Base-by-base conservation (phyloP, 2,797 vertebrate species). In the Sebastes hubbsi region DNA sequence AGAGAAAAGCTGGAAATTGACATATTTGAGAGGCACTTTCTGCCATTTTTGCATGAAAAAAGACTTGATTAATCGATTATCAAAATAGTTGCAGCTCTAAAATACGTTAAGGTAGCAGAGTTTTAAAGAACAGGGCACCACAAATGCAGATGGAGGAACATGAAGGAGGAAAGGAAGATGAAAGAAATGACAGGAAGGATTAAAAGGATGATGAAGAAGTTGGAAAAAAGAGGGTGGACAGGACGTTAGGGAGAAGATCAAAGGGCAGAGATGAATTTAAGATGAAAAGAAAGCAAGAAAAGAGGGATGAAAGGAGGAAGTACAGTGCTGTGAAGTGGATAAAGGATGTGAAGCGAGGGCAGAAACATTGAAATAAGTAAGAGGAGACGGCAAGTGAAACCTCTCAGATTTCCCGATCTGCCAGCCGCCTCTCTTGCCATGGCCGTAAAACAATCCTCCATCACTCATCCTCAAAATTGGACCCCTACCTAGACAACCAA, bases 381-480 rank as follows among this genome's bases (percentile, higher is more conserved):
- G 20, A 4, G 8, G 16, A 29, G 32, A 9, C 13, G 25, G 8
- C 14, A 2, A 49, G 10, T 2, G 16, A 49, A 54, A 52, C 18
- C 38, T 22, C 64, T 60, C 34, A 5, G 8, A 18, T 52, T 63
- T 55, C 60, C 13, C 38, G 38, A 38, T 14, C 13, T 3, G 2
- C 38, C 38, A 38, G 38, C 38, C 38, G 13, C 6, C 38, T 38
- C 22, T 32, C 18, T 32, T 52, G 30, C 58, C 36, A 54, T 2
- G 18, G 18, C 64, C 16, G 38, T 42, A 74, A 83, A 75, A 68
- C 58, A 78, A 30, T 65, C 71, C 32, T 68, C 72, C 61, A 77
- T 74, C 69, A 55, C 46, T 82, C 86, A 30, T 76, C 29, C 68
- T 78, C 30, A 65, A 11, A 70, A 27, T 3, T 73, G 62, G 58